phyloP scores from a whole-genome alignment of 2,113 vertebrate genomes.

The Sphaerodactylus townsendi region DNA sequence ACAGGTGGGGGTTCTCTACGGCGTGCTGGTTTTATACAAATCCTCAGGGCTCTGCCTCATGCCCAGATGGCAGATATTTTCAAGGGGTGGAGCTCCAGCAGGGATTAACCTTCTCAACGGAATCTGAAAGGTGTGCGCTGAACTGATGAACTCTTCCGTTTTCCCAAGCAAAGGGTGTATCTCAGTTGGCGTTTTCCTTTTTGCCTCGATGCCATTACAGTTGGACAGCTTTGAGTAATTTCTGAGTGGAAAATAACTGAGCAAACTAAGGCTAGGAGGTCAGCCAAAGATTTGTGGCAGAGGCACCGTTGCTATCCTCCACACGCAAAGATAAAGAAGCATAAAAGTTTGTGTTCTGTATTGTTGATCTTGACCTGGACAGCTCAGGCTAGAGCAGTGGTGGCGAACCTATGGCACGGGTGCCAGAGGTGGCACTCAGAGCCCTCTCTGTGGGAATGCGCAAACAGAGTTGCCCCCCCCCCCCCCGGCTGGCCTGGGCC shows the following conservation, averaged over 20 bases:
- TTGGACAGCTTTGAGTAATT: neutral
- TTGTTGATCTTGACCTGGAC: too few species aligned
- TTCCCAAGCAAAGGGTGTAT: constrained; percentile 40
- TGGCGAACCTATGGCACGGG: too few species aligned
- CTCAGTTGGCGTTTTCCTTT: constrained; percentile 24
- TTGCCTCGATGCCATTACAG: constrained; percentile 2
- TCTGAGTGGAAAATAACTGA: constrained; percentile 28
- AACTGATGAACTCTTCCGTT: constrained; percentile 38
- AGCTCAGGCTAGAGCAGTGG: too few species aligned
- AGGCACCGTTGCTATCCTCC: neutral
- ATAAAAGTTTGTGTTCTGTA: neutral
- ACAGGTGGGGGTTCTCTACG: neutral
- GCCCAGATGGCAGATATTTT: constrained; percentile 36
- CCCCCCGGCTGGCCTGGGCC: too few species aligned
- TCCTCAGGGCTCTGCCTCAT: constrained; percentile 18
- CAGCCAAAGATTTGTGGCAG: neutral
- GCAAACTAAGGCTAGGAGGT: neutral
- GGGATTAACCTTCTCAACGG: constrained; percentile 5
- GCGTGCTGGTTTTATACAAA: constrained; percentile 34
- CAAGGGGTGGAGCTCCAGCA: constrained; percentile 48
- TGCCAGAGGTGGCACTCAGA: too few species aligned
- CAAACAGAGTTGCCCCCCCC: too few species aligned
- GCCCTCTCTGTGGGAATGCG: too few species aligned
- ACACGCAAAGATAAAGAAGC: neutral
- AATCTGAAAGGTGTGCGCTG: constrained; percentile 25